Evolutionary conservation across 2,888 invertebrate genomes (phyloP).

Genomic region (Choreutis nemorana): DNA sequence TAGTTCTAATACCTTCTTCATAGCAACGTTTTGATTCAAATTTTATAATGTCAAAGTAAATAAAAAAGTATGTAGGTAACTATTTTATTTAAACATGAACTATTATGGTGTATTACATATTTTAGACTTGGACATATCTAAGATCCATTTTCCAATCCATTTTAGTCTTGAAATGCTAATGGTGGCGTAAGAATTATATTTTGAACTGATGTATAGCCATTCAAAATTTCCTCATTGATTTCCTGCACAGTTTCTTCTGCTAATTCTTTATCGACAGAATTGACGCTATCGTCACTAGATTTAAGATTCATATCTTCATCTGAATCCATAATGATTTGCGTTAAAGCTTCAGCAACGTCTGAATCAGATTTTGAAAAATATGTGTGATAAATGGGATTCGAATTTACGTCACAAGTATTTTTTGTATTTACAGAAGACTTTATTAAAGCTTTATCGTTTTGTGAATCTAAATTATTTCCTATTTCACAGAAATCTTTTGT

Average conservation of each 20-base stretch:
- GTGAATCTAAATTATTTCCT: neutral
- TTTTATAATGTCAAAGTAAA: too few relatives aligned
- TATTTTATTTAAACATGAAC: too few relatives aligned
- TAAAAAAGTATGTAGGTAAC: too few relatives aligned
- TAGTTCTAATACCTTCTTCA: too few relatives aligned
- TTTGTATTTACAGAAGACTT: conserved; percentile 3
- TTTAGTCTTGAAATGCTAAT: conserved; percentile 29
- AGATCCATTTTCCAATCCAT: too few relatives aligned
- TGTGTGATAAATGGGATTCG: too few relatives aligned
- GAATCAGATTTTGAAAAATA: conserved; percentile 12
- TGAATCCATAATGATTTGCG: conserved; percentile 39
- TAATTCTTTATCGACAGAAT: conserved; percentile 32
- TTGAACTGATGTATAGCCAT: conserved; percentile 14
- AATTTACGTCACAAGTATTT: conserved; percentile 7
- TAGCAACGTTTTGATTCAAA: too few relatives aligned
- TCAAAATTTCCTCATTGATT: conserved; percentile 29
- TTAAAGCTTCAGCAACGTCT: conserved; percentile 38
- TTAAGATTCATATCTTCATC: conserved; percentile 14
- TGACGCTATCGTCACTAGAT: conserved; percentile 14
- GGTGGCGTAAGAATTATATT: conserved; percentile 40
- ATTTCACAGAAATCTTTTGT: conserved; percentile 12
- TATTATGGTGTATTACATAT: too few relatives aligned
- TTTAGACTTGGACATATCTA: too few relatives aligned
- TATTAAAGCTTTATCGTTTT: neutral
- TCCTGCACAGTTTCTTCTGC: conserved; percentile 35